Evolutionary conservation across 2,797 vertebrate species (phyloP).

Genomic region (Florisuga fusca): DNA sequence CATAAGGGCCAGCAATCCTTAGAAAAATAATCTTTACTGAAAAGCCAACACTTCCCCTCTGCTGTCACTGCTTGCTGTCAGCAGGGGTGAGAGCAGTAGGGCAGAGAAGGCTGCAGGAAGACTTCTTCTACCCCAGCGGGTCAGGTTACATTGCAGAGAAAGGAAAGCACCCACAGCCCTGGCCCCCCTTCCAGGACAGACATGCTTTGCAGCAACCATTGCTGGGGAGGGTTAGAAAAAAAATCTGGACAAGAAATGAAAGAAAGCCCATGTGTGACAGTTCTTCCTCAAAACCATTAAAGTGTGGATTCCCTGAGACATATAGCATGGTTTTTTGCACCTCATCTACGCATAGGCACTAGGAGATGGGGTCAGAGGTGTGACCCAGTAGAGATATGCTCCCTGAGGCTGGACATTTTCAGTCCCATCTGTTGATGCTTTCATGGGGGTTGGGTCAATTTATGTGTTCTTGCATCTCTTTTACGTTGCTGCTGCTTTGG

Average conservation of each 20-base stretch:
- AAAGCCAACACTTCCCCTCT: conserved; percentile 23
- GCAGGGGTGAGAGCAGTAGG: background rate
- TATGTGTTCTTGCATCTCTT: background rate
- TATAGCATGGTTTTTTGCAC: fast-evolving
- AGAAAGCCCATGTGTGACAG: background rate
- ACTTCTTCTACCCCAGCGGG: background rate
- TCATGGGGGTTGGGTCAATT: background rate
- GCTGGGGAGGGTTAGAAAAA: fast-evolving
- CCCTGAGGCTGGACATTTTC: background rate
- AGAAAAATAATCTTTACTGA: conserved; percentile 18
- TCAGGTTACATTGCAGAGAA: background rate
- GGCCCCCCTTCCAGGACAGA: background rate
- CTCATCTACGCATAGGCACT: background rate
- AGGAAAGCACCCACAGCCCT: background rate
- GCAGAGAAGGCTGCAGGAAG: background rate
- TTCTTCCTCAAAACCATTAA: background rate
- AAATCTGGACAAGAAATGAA: background rate
- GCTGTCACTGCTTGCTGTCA: background rate
- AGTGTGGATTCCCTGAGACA: background rate
- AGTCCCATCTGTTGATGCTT: background rate
- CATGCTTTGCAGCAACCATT: background rate
- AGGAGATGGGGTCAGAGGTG: background rate
- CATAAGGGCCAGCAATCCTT: conserved; percentile 22
- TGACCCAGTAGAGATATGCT: fast-evolving
- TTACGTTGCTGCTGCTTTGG: background rate